Evolutionary conservation across 2,888 invertebrate species (phyloP), one percentile per base, ranked within the genome.

Genomic region (Neuroscelio doddi): DNA sequence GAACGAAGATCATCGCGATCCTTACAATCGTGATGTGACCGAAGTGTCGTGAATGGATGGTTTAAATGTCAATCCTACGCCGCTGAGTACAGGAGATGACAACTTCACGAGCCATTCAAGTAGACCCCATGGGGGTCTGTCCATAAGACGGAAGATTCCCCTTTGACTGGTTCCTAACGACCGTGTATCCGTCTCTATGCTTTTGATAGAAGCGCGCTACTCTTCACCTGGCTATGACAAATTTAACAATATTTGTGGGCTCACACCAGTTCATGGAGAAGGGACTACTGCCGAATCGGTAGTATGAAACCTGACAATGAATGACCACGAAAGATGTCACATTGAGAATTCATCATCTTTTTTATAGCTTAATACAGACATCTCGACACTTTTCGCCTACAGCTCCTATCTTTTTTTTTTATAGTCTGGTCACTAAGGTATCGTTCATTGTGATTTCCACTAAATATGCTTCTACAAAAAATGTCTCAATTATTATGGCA

Each of bases 141-240:
- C 44, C 47, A 57, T 39, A 50, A 55, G 45, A 57, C 39, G 51
- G 44, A 52, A 58, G 55, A 49, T 45, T 57, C 63, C 57, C 47
- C 51, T 58, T 64, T 61, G 61, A 64, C 61, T 39, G 47, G 29
- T 21, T 50, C 39, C 29, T 64, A 64, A 68, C 69, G 50, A 72
- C 51, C 80, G 76, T 78, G 76, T 75, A 80, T 80, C 79, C 77
- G 78, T 77, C 64, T 63, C 65, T 69, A 55, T 64, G 52, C 67
- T 55, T 62, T 56, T 52, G 66, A 68, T 53, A 57, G 47, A 63
- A 64, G 49, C 47, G 57, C 61, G 39, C 51, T 57, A 52, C 68
- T 70, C 56, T 72, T 75, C 80, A 80, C 80, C 80, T 79, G 80
- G 71, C 77, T 81, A 77, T 79, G 77, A 80, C 80, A 79, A 81